phyloP scores from a whole-genome alignment of 2,888 invertebrate species.

The Liopterus haemorrhoidalis region DNA sequence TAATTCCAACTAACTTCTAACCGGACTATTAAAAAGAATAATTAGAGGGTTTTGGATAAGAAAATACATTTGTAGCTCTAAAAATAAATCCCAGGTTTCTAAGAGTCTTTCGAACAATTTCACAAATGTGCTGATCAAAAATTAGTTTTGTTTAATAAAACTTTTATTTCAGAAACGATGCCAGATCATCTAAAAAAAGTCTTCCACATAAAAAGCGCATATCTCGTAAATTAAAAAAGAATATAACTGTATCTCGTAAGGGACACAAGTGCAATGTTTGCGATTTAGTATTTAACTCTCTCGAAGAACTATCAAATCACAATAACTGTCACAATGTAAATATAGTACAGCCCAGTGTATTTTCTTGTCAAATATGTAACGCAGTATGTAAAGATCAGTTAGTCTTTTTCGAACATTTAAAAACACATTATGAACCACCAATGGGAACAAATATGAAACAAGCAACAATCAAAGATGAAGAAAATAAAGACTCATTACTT shows the following conservation, averaged over 20 bases:
- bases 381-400: conserved; percentile 69
- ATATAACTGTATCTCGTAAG: conserved; percentile 36
- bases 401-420: conserved; percentile 79
- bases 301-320: conserved; percentile 45
- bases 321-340: conserved; percentile 45
- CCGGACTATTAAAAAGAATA: too few species aligned
- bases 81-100: too few species aligned
- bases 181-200: conserved; percentile 54
- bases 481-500: conserved; percentile 16
- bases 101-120: too few species aligned
- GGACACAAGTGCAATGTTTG: conserved; percentile 47
- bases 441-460: too few species aligned
- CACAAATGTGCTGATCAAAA: too few species aligned
- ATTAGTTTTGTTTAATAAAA: conserved; percentile 8
- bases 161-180: conserved; percentile 37
- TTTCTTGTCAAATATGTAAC: conserved; percentile 75
- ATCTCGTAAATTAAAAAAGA: conserved; percentile 63
- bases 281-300: conserved; percentile 45
- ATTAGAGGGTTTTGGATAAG: too few species aligned
- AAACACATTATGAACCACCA: conserved; percentile 73
- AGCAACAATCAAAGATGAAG: too few species aligned
- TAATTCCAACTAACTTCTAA: too few species aligned
- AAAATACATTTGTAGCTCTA: too few species aligned
- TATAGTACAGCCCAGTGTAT: conserved; percentile 47
- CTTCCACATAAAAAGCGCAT: conserved; percentile 84